Conservation (phyloP, 35 echinoderm and acorn worm genomes). For the Amphiura filiformis region DNA sequence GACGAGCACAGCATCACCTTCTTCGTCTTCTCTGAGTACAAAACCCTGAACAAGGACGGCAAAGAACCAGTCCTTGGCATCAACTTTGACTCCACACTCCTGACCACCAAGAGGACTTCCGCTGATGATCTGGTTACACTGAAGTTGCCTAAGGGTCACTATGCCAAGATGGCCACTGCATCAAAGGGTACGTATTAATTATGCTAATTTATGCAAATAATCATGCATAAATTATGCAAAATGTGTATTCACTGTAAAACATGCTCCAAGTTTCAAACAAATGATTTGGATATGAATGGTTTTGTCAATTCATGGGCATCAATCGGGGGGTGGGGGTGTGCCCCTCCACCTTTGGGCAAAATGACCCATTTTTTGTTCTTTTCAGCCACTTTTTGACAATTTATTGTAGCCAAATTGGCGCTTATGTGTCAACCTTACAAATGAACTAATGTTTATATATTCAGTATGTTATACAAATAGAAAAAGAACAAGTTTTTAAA, state of each 20-base stretch:
- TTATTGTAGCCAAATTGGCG: too few relatives aligned
- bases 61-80: conserved; percentile 70
- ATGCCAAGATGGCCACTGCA: conserved; percentile 84
- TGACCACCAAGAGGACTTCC: conserved; percentile 51
- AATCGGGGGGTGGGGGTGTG: too few relatives aligned
- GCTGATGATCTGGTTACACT: conserved; percentile 43
- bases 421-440: too few relatives aligned
- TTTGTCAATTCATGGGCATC: too few relatives aligned
- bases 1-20: conserved; percentile 60
- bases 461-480: too few relatives aligned
- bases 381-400: too few relatives aligned
- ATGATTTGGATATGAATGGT: too few relatives aligned
- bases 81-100: conserved; percentile 50
- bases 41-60: conserved; percentile 46
- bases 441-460: too few relatives aligned
- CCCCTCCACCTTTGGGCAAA: too few relatives aligned
- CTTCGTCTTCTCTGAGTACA: conserved; percentile 82
- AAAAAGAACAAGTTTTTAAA: too few relatives aligned
- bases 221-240: neutral
- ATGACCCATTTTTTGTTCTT: too few relatives aligned
- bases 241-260: neutral
- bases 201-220: conserved; percentile 6
- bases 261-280: too few relatives aligned
- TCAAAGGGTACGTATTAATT: conserved; percentile 61
- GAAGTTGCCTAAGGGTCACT: conserved; percentile 64